Conservation (phyloP, 2,797 vertebrate genomes). For the Hippopotamyrus pictus region DNA sequence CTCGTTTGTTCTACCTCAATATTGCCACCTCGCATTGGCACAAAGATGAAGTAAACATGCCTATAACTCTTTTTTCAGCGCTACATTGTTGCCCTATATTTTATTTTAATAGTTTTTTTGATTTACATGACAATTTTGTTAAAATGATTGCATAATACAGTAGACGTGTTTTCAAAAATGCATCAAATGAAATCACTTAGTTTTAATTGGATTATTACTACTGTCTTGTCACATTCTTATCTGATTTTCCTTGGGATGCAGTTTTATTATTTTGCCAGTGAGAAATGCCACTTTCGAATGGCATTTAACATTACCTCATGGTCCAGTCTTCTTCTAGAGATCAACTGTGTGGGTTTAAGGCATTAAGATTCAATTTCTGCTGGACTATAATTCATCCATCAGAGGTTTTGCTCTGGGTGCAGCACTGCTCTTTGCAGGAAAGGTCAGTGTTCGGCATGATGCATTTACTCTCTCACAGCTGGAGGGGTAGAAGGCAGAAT, state of each 20-base stretch:
- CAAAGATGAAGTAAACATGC: not conserved
- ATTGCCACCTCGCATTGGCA: not conserved
- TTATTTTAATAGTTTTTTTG: not conserved
- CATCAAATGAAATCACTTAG: not conserved
- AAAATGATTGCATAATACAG: not conserved
- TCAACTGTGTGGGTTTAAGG: constrained; percentile 38
- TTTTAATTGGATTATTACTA: not conserved
- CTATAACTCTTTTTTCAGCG: not conserved
- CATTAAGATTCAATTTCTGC: constrained; percentile 50
- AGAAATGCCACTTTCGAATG: constrained; percentile 26
- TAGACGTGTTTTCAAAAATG: not conserved
- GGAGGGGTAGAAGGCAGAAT: constrained; percentile 38
- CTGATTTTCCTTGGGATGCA: constrained; percentile 28
- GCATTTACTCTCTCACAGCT: constrained; percentile 55
- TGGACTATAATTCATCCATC: constrained; percentile 49
- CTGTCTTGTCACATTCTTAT: not conserved
- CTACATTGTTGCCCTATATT: not conserved
- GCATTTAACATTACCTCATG: constrained; percentile 36
- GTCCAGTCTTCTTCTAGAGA: constrained; percentile 15
- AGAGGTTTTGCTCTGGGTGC: constrained; percentile 49
- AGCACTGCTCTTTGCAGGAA: constrained; percentile 53
- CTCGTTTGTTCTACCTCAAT: not conserved
- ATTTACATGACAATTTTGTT: not conserved
- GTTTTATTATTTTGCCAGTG: constrained; percentile 35
- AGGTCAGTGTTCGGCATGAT: constrained; percentile 59